Conservation (phyloP, 37 sponge, comb jelly and placozoan species). For the Theonella swinhoei region DNA sequence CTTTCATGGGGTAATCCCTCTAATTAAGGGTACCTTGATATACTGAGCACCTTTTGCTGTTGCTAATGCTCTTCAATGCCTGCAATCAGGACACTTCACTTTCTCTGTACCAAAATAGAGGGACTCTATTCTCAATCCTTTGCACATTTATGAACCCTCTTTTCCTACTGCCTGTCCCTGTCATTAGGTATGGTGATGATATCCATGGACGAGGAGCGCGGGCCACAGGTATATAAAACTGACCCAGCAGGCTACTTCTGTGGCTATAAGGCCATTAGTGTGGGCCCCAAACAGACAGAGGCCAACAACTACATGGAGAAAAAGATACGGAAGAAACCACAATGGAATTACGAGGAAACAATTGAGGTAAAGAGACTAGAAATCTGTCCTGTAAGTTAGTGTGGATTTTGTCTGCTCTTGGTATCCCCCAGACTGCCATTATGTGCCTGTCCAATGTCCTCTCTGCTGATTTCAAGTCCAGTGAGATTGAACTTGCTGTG, state of each 20-base stretch:
- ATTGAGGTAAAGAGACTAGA: slow-evolving; percentile 77
- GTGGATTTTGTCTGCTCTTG: not conserved
- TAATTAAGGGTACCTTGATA: too few species aligned
- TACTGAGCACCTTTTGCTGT: too few species aligned
- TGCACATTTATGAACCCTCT: too few species aligned
- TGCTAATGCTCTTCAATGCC: too few species aligned
- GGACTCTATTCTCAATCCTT: not conserved
- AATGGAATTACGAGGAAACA: slow-evolving; percentile 66
- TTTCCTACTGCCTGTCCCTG: not conserved
- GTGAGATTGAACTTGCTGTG: slow-evolving; percentile 94
- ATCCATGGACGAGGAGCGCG: slow-evolving; percentile 77
- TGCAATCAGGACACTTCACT: too few species aligned
- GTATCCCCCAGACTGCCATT: slow-evolving; percentile 76
- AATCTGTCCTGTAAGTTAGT: not conserved
- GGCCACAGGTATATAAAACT: slow-evolving; percentile 92
- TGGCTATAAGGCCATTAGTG: slow-evolving; percentile 96
- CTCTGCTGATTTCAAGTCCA: slow-evolving; percentile 92
- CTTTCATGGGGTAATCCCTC: not conserved
- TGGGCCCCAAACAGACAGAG: slow-evolving; percentile 96
- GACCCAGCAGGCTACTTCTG: slow-evolving; percentile 99
- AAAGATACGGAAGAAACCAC: slow-evolving; percentile 94
- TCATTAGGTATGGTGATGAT: slow-evolving; percentile 88
- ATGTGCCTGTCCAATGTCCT: slow-evolving; percentile 82
- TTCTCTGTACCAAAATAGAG: not conserved
- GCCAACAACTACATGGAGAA: slow-evolving; percentile 98